Evolutionary conservation across 2,888 invertebrate species (phyloP), one percentile per base, ranked within the genome.

Genomic region (Caenorhabditis sp.): DNA sequence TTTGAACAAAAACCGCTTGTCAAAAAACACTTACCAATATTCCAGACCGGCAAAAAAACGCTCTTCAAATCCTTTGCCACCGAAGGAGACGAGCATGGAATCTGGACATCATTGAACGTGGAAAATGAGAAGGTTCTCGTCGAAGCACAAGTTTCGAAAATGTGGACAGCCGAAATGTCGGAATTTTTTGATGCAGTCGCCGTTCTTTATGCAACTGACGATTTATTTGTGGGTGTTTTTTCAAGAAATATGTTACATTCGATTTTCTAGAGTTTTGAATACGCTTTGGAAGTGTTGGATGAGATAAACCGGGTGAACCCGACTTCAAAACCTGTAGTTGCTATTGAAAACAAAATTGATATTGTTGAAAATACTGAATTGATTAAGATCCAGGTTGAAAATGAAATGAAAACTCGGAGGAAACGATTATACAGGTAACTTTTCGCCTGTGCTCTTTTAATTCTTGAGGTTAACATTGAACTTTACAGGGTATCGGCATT

Each of bases 251-350:
- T n/a, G n/a, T n/a, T n/a, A n/a, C n/a, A n/a, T n/a, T n/a, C n/a
- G n/a, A n/a, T n/a, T n/a, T n/a, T n/a, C n/a, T n/a, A 78, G 78
- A 71, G 76, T 31, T 78, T 73, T 57, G 78, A 78, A 63, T 71
- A 76, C 58, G 65, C 67, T 17, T 52, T 78, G 27, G 78, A 78
- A 43, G 26, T 78, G 12, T 58, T 70, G 17, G 70, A 74, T 50
- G 73, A 76, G 20, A 69, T 73, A 7, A 43, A 43, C 14, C 43
- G 43, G 14, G 2, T 43, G 43, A 43, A 3, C 17, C 17, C 43
- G 17, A 14, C 43, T 5, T 5, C 43, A 7, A 43, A 43, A 14
- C 43, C 43, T 7, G 43, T 43, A 43, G 70, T 70, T 8, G 67
- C 69, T 26, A 74, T 78, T 57, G 78, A 78, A 52, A 78, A 78